A percentile compares a stretch with the other conserved stretches of the same genome.
Evolutionary conservation across 1,140 invertebrate species (phyloP).

Genomic region (Lepidurus apus): DNA sequence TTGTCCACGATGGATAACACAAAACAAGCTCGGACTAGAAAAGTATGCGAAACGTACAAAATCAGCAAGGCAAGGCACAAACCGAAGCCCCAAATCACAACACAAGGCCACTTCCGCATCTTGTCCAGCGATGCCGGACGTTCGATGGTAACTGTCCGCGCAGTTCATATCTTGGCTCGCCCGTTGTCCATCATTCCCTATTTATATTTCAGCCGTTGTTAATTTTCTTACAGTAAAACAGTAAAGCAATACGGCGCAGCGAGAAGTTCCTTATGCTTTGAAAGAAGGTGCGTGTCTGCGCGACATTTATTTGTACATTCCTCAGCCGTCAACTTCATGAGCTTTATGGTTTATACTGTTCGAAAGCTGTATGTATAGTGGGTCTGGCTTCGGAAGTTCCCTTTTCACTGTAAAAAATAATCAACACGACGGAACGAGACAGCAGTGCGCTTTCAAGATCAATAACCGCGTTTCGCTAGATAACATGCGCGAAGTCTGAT

Average conservation of each 20-base stretch:
- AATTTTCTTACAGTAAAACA: too few species aligned
- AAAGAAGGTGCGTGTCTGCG: too few species aligned
- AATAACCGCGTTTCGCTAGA: background rate
- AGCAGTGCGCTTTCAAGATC: background rate
- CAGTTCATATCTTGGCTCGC: background rate
- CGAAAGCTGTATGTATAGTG: too few species aligned
- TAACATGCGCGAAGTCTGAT: background rate
- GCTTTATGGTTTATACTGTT: too few species aligned
- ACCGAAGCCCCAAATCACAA: constrained; percentile 5
- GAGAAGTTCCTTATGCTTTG: too few species aligned
- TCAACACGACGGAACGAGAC: background rate
- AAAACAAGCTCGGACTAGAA: constrained; percentile 10
- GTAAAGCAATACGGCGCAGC: too few species aligned
- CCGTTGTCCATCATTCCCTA: background rate
- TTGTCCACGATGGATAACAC: background rate
- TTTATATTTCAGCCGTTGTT: too few species aligned
- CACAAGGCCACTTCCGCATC: constrained; percentile 17
- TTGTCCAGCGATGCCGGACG: background rate
- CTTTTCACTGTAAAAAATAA: background rate
- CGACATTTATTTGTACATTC: too few species aligned
- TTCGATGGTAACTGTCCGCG: background rate
- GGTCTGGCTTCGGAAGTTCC: too few species aligned
- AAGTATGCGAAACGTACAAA: background rate
- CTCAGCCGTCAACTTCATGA: too few species aligned
- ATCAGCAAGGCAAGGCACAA: background rate